Evolutionary conservation across 2,888 invertebrate species (phyloP), one percentile per base, ranked within the genome.

Genomic region (Byasa hedistus): DNA sequence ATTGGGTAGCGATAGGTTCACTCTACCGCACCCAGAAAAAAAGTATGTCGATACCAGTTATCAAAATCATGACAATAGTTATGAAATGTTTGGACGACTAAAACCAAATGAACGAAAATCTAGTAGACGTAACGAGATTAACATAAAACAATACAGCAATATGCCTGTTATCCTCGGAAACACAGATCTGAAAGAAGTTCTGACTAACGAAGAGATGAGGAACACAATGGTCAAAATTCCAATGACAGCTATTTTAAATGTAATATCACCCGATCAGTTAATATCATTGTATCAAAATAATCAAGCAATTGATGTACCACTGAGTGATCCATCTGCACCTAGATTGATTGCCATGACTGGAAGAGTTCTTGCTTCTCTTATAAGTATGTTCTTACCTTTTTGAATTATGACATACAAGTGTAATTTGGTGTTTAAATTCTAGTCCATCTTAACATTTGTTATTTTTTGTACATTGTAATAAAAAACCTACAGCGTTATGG

Each of bases 281-380:
- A 54, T 52, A 39, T n/a, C 23, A 24, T 23, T 64, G 39, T 64
- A 64, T 36, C 52, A 24, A 19, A 52, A 54, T 3, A 64, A 64
- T 51, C 58, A 58, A 58, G 58, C 52, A 3, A 23, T 64, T 51
- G 52, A 57, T 3, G 39, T 64, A 23, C 63, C 63, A 17, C 23
- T 36, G 17, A 24, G 5, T 24, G 58, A 64, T 39, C 64, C 64
- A 22, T 58, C 36, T 10, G 24, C 21, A 17, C 64, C 64, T 17
- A 64, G 54, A 24, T 64, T 64, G 24, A 54, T 58, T 19, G 64
- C 57, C 19, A 39, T 64, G 39, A 32, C 58, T 7, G 54, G 32
- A 7, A 58, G 58, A 52, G n/a, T 64, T 39, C 54, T 64, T 19
- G 52, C 19, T 21, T 22, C 52, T 15, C 21, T 64, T 24, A 15